phyloP scores from a whole-genome alignment of 2,888 invertebrate genomes.

The Cecidostiba fungosa region DNA sequence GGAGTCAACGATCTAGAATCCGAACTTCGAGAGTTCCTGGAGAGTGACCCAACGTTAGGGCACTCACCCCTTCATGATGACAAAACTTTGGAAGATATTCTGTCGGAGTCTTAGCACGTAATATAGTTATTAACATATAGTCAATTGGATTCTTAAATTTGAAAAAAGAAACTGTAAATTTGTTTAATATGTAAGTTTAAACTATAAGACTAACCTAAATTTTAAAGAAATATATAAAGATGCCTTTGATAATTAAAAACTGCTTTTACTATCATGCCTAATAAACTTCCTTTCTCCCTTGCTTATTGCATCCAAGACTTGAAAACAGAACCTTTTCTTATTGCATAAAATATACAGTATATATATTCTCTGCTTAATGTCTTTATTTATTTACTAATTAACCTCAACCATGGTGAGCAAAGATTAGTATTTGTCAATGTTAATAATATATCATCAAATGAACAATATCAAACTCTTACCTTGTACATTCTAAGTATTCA shows the following conservation, averaged over 20 bases:
- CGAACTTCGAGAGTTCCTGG: slow-evolving; percentile 87
- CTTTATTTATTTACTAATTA: too few species aligned
- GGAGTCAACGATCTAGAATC: slow-evolving; percentile 84
- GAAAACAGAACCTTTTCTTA: too few species aligned
- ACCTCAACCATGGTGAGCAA: background rate
- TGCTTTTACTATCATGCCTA: background rate
- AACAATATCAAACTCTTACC: background rate
- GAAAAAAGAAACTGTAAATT: slow-evolving; percentile 60
- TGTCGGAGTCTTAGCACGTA: slow-evolving; percentile 76
- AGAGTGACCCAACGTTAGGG: slow-evolving; percentile 84
- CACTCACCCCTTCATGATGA: slow-evolving; percentile 80
- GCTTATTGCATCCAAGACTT: background rate
- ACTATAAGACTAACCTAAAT: slow-evolving; percentile 57
- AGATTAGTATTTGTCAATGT: too few species aligned
- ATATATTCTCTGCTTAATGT: too few species aligned
- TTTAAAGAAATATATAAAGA: slow-evolving; percentile 58
- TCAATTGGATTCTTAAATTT: slow-evolving; percentile 52
- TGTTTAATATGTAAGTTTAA: slow-evolving; percentile 62
- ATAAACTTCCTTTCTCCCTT: background rate
- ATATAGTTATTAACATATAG: slow-evolving; percentile 59
- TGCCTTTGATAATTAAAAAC: slow-evolving; percentile 58
- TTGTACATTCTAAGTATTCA: background rate
- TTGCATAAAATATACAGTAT: too few species aligned
- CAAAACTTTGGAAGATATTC: slow-evolving; percentile 78
- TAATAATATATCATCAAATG: background rate